A percentile compares a stretch with the other conserved stretches of the same genome.
These are phyloP conservation scores for Astatoreochromis straeleni DNA, from an alignment of 2,113 vertebrate genomes.

Conservation along the genomic window DNA sequence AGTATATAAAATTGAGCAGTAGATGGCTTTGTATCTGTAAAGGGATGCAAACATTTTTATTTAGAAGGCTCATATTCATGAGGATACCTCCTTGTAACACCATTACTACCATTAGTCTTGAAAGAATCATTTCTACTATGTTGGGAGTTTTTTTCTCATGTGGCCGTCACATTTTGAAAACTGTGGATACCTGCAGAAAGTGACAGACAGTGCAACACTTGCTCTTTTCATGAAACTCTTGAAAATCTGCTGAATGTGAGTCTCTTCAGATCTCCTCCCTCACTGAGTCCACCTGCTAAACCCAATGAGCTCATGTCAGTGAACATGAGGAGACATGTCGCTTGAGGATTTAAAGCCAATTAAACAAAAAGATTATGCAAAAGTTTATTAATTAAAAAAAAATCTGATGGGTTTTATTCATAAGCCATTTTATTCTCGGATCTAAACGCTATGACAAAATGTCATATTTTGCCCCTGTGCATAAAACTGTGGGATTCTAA, in stretches of 20 bases:
- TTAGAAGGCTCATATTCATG: background rate
- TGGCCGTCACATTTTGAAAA: background rate
- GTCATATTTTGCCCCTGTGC: background rate
- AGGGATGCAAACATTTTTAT: background rate
- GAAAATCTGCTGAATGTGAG: background rate
- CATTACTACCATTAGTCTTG: background rate
- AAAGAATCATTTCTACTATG: background rate
- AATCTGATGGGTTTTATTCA: background rate
- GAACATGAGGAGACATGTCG: background rate
- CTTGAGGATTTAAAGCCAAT: slow-evolving; percentile 5
- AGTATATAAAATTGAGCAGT: background rate
- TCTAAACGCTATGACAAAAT: background rate
- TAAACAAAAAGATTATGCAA: background rate
- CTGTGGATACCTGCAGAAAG: background rate
- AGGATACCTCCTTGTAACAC: background rate
- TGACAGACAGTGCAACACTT: background rate
- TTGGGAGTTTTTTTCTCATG: background rate
- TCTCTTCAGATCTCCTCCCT: background rate
- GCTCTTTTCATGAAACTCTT: background rate
- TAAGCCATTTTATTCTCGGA: background rate
- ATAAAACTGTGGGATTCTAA: background rate
- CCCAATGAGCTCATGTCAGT: background rate
- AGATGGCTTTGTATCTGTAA: background rate
- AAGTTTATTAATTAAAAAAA: background rate
- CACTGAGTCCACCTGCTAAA: background rate